These are phyloP conservation scores for Pseudopleuronectes americanus DNA, from an alignment of 2,797 vertebrate genomes.

Conservation along the genomic window DNA sequence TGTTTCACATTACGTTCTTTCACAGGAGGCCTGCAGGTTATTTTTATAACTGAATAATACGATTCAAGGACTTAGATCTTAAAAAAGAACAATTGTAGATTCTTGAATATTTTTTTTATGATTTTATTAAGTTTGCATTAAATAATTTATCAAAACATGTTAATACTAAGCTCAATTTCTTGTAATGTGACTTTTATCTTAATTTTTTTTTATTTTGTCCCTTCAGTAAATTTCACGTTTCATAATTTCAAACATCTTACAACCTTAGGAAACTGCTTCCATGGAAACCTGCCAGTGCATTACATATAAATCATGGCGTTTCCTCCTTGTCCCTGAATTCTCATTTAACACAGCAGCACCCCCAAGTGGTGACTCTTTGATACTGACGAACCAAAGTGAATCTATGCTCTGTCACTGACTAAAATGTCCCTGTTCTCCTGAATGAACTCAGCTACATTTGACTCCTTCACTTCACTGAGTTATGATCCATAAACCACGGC, in stretches of 20 bases:
- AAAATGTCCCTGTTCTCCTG: conserved; percentile 17
- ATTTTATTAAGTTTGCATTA: background rate
- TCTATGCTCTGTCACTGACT: background rate
- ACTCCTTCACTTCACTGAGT: background rate
- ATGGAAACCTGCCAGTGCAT: conserved; percentile 7
- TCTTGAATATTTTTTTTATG: background rate
- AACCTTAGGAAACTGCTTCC: background rate
- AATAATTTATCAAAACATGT: background rate
- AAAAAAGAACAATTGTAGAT: background rate
- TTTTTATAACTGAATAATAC: background rate
- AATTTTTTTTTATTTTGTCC: no score
- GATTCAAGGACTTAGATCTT: background rate
- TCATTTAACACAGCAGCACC: conserved; percentile 55
- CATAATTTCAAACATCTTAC: no score
- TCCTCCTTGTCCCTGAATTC: conserved; percentile 9
- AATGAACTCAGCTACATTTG: background rate
- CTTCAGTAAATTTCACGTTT: background rate
- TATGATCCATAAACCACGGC: background rate
- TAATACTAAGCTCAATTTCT: background rate
- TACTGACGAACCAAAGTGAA: conserved; percentile 30
- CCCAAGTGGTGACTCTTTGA: conserved; percentile 65
- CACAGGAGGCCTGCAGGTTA: background rate
- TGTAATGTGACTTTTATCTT: background rate
- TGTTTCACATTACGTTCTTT: conserved; percentile 19
- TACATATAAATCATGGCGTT: background rate